A percentile compares a stretch with the other conserved stretches of the same genome.
These are phyloP conservation scores for Periophthalmodon schlosseri DNA, from an alignment of 2,113 vertebrate species.

Conservation along the genomic window DNA sequence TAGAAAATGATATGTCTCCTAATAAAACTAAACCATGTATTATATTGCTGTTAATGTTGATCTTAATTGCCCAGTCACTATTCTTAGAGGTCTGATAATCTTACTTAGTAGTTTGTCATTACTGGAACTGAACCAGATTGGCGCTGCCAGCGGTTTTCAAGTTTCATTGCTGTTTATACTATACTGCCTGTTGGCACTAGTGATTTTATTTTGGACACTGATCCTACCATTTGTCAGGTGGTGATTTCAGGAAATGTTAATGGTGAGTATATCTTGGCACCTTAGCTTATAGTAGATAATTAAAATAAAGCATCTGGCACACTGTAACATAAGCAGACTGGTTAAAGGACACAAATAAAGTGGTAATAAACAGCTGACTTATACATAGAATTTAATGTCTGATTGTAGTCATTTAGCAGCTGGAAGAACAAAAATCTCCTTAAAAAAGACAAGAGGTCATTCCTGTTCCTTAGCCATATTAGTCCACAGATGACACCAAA, in stretches of 20 bases:
- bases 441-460: conserved; percentile 24
- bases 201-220: conserved; percentile 5
- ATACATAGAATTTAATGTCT: conserved; percentile 18
- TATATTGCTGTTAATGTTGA: conserved; percentile 28
- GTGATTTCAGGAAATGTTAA: conserved; percentile 58
- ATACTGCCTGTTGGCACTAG: conserved; percentile 18
- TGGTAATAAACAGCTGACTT: neutral
- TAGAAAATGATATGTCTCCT: neutral
- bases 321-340: neutral
- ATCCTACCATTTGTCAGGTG: conserved; percentile 45
- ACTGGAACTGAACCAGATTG: conserved; percentile 39
- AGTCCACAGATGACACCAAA: conserved; percentile 70
- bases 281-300: conserved; percentile 17
- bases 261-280: conserved; percentile 15
- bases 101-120: conserved; percentile 30
- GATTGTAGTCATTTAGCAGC: neutral
- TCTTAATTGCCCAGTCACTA: conserved; percentile 26
- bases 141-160: conserved; percentile 54
- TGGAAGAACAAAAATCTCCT: conserved; percentile 46
- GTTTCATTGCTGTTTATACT: conserved; percentile 56
- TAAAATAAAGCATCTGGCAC: conserved; percentile 21
- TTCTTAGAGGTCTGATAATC: neutral
- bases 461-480: conserved; percentile 68
- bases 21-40: neutral
- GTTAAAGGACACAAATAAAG: neutral